Conservation (phyloP, 2,113 vertebrate genomes). For the Oreochromis spilurus region DNA sequence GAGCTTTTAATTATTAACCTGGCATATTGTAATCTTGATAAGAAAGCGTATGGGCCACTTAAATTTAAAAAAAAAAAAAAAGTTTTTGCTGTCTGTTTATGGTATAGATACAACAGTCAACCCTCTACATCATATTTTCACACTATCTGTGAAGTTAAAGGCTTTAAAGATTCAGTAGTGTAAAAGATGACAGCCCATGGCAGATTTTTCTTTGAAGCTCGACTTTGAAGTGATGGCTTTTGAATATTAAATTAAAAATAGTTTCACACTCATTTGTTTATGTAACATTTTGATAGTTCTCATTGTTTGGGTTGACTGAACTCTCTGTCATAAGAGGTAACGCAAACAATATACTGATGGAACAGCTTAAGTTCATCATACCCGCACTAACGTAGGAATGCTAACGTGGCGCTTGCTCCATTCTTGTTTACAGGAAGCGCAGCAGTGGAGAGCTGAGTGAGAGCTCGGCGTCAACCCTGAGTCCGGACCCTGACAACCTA, state of each 20-base stretch:
- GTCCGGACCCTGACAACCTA: conserved; percentile 74
- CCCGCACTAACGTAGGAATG: not conserved
- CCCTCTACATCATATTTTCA: not conserved
- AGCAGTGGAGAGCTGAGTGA: conserved; percentile 79
- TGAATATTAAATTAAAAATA: not conserved
- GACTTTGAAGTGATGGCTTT: not conserved
- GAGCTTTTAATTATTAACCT: not conserved
- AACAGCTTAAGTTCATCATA: not conserved
- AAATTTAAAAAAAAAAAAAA: not conserved
- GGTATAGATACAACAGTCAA: not conserved
- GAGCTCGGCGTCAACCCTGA: conserved; percentile 53
- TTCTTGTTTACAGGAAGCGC: conserved; percentile 67
- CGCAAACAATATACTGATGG: not conserved
- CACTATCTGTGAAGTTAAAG: not conserved
- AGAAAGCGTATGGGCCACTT: not conserved
- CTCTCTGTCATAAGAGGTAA: not conserved
- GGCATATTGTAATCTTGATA: not conserved
- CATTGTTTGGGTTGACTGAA: not conserved
- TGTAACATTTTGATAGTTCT: not conserved
- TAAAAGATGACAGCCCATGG: not conserved
- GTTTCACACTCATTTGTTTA: not conserved
- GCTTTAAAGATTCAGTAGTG: not conserved
- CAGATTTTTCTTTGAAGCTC: not conserved
- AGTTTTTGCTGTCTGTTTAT: not conserved
- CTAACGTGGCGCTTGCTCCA: not conserved